These are phyloP conservation scores for Telmatochromis sp. DNA, from an alignment of 2,113 vertebrate genomes.

Conservation along the genomic window DNA sequence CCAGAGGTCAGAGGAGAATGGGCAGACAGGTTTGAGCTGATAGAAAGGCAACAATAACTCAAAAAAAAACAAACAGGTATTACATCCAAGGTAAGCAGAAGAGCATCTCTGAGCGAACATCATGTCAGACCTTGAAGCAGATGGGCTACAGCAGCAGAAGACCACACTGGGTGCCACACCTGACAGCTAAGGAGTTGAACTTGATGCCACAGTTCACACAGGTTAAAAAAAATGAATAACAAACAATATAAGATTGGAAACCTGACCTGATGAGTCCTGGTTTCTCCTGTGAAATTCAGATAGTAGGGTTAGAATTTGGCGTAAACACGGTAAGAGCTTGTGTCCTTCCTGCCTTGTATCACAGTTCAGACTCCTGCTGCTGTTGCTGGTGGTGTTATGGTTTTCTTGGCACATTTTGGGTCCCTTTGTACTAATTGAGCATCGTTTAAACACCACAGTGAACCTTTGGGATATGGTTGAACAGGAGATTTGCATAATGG, in stretches of 20 bases:
- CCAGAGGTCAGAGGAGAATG: not conserved
- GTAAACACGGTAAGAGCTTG: not conserved
- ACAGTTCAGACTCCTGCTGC: not conserved
- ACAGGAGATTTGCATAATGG: not conserved
- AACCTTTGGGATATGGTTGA: not conserved
- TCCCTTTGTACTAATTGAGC: not conserved
- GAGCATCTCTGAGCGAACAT: not conserved
- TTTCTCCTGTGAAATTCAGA: not conserved
- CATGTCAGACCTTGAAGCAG: not conserved
- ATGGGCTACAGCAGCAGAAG: not conserved
- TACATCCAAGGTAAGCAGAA: not conserved
- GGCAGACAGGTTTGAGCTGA: not conserved
- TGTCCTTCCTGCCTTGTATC: not conserved
- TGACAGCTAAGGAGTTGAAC: not conserved
- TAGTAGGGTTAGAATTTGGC: not conserved
- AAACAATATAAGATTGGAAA: not conserved
- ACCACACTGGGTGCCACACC: not conserved
- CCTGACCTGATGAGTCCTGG: not conserved
- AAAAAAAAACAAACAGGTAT: accelerated
- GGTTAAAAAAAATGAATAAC: not conserved
- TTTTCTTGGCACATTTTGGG: not conserved
- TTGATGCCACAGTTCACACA: not conserved
- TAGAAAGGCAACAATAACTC: not conserved
- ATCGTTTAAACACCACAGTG: not conserved
- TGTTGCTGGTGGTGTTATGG: not conserved